A percentile compares a stretch with the other conserved stretches of the same genome.
phyloP scores from a whole-genome alignment of 2,888 invertebrate genomes.

The Thumatha senex region DNA sequence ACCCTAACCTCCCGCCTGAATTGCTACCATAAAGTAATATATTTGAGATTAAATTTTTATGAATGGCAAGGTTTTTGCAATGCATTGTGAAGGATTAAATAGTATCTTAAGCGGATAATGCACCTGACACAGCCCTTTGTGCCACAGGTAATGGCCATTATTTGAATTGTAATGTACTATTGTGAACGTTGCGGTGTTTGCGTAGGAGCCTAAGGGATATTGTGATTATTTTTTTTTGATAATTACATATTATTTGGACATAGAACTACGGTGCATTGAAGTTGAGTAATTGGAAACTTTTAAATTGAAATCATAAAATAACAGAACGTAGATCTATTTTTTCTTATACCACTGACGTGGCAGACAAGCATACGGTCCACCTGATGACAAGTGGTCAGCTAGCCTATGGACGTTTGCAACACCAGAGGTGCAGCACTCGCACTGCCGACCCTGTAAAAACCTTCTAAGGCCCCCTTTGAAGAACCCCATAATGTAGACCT shows the following conservation, averaged over 20 bases:
- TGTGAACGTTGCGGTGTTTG: conserved; percentile 62
- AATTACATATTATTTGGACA: conserved; percentile 20
- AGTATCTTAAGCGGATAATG: conserved; percentile 68
- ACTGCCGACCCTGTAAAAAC: too few relatives aligned
- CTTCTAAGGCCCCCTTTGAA: too few relatives aligned
- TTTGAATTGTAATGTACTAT: conserved; percentile 45
- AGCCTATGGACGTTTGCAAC: too few relatives aligned
- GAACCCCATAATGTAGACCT: too few relatives aligned
- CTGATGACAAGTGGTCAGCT: too few relatives aligned
- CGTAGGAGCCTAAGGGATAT: conserved; percentile 45
- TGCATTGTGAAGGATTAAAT: conserved; percentile 65
- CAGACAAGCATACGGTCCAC: too few relatives aligned
- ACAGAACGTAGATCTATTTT: too few relatives aligned
- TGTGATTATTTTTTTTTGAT: conserved; percentile 20
- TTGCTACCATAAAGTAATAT: conserved; percentile 55
- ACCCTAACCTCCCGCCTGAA: conserved; percentile 53
- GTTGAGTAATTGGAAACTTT: not conserved
- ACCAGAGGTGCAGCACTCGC: too few relatives aligned
- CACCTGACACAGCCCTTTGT: conserved; percentile 73
- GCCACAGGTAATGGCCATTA: conserved; percentile 61
- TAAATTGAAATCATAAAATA: too few relatives aligned
- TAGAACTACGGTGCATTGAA: not conserved
- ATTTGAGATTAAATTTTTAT: conserved; percentile 69
- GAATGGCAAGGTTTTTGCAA: conserved; percentile 66
- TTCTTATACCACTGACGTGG: too few relatives aligned